A percentile compares a stretch with the other conserved stretches of the same genome.
Evolutionary conservation across 2,797 vertebrate species (phyloP).

Genomic region (Sebastes vulpes): DNA sequence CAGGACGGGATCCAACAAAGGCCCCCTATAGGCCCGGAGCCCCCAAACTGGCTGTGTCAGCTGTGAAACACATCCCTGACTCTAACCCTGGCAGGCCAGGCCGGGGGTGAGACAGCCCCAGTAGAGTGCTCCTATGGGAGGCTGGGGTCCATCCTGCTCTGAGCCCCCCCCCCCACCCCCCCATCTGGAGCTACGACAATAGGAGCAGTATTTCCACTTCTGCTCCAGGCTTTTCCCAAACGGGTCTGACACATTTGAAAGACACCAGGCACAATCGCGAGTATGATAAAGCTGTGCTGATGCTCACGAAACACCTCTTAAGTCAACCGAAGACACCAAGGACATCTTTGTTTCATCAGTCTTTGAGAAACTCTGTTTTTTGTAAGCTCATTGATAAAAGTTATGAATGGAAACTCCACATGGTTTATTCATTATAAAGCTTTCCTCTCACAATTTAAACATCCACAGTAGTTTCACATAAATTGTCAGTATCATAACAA

Average conservation of each 20-base stretch:
- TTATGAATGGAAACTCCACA: background rate
- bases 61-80: constrained; percentile 75
- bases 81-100: constrained; percentile 63
- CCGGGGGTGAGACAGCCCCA: constrained; percentile 42
- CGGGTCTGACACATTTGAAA: constrained; percentile 42
- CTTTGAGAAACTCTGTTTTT: background rate
- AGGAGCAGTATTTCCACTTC: constrained; percentile 64
- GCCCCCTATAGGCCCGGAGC: constrained; percentile 32
- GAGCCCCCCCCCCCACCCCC: constrained; percentile 13
- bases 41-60: constrained; percentile 61
- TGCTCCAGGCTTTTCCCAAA: constrained; percentile 57
- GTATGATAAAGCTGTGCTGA: constrained; percentile 31
- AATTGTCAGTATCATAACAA: constrained; percentile 4
- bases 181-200: constrained; percentile 74
- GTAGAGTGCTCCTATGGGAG: constrained; percentile 73
- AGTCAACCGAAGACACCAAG: constrained; percentile 38
- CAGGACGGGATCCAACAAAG: constrained; percentile 39
- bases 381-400: background rate
- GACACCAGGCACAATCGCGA: constrained; percentile 34
- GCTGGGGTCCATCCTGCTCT: constrained; percentile 74
- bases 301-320: constrained; percentile 46
- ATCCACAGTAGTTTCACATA: background rate
- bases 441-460: background rate
- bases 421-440: background rate
- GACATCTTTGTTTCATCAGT: constrained; percentile 13